Percentiles rank a stretch among this genome's conserved stretches.
Conservation (phyloP, 2,888 invertebrate species). For the Incurvaria masculella region DNA sequence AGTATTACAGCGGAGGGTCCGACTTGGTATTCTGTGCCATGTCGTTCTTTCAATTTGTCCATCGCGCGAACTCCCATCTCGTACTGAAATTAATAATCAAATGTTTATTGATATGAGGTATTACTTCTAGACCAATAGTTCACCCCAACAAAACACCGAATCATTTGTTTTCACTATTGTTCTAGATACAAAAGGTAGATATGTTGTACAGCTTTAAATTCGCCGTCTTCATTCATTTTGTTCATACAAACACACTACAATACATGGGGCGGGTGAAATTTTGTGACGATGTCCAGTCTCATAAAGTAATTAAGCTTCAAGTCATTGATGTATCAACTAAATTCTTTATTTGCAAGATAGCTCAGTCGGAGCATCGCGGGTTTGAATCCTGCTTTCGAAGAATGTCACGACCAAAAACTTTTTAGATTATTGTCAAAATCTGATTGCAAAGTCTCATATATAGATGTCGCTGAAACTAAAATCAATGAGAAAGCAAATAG, state of each 20-base stretch:
- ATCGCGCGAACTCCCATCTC: constrained; percentile 35
- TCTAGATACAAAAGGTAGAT: neutral
- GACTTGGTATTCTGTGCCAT: constrained; percentile 32
- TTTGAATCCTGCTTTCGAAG: no score
- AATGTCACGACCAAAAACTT: no score
- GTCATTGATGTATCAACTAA: neutral
- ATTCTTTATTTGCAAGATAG: neutral
- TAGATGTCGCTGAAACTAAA: no score
- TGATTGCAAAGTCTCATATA: no score
- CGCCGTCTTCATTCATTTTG: no score
- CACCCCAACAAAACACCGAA: neutral
- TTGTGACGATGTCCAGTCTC: neutral
- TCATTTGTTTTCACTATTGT: neutral
- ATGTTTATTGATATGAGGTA: constrained; percentile 8
- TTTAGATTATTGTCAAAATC: no score
- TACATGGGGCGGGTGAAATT: neutral
- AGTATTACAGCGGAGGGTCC: constrained; percentile 39
- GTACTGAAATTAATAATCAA: constrained; percentile 25
- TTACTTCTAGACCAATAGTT: constrained; percentile 1
- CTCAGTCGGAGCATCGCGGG: neutral
- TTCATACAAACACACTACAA: neutral
- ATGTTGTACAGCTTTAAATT: neutral
- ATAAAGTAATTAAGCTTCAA: neutral
- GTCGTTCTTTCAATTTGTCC: constrained; percentile 25
- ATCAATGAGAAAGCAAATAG: neutral